Conservation (phyloP, 2,888 invertebrate genomes). For the Neria commutata region DNA sequence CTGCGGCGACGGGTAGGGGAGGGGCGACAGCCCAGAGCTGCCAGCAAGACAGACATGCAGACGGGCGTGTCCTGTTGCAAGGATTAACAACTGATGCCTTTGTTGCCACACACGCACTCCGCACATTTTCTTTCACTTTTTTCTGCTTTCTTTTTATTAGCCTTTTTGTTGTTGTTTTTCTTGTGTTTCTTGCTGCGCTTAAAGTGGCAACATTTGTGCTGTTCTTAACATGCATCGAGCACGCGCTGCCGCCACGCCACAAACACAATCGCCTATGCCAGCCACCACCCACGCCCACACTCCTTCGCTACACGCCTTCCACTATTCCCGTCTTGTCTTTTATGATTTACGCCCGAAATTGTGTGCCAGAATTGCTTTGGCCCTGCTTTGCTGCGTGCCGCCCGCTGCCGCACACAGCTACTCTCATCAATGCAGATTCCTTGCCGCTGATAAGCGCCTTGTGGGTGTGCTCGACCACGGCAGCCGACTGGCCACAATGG, state of each 20-base stretch:
- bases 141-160: neutral
- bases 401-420: neutral
- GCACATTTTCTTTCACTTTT: neutral
- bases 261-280: no score
- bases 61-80: conserved; percentile 17
- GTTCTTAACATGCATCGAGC: neutral
- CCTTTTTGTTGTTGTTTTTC: neutral
- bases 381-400: no score
- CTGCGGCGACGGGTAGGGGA: neutral
- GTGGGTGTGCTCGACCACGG: conserved; percentile 37
- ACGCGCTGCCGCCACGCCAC: neutral
- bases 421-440: neutral
- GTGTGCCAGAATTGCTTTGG: conserved; percentile 25
- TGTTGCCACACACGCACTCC: conserved; percentile 1
- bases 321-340: conserved; percentile 28
- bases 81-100: conserved; percentile 23
- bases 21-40: neutral
- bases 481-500: neutral
- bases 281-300: no score
- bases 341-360: conserved; percentile 45
- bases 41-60: neutral
- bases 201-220: neutral
- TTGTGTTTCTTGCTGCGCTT: neutral
- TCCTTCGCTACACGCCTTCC: no score
- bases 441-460: conserved; percentile 13